Evolutionary conservation across 2,888 invertebrate genomes (phyloP).

Genomic region (Phortica magna): DNA sequence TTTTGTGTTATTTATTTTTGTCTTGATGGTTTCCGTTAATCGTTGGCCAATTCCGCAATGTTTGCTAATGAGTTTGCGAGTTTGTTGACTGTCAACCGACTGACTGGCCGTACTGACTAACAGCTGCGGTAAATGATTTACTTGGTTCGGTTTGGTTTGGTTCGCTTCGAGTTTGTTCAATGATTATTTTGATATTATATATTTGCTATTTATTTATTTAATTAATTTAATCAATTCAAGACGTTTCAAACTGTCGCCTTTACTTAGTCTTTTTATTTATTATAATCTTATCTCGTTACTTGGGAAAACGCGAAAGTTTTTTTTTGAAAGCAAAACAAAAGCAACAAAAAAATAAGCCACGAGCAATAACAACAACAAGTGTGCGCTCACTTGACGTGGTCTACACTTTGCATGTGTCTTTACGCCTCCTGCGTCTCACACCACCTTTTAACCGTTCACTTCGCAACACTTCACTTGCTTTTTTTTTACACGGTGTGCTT

Average conservation of each 20-base stretch:
- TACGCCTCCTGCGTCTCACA: neutral
- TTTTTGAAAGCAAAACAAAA: neutral
- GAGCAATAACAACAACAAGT: neutral
- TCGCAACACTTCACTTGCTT: neutral
- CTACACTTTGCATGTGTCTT: neutral
- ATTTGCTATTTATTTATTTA: neutral
- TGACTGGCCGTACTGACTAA: neutral
- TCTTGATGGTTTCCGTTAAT: neutral
- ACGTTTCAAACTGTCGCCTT: neutral
- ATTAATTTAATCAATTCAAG: constrained; percentile 16
- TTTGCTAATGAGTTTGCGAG: neutral
- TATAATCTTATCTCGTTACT: constrained; percentile 5
- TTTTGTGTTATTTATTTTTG: neutral
- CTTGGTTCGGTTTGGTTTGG: neutral
- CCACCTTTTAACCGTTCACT: neutral
- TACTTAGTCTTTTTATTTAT: neutral
- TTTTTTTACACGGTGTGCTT: neutral
- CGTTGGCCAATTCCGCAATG: neutral
- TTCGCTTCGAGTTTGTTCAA: neutral
- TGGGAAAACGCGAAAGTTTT: neutral
- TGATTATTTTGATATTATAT: neutral
- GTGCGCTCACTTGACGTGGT: constrained; percentile 8
- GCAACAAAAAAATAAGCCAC: neutral
- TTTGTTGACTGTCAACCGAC: neutral
- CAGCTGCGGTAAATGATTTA: neutral